phyloP scores from a whole-genome alignment of 2,888 invertebrate genomes.

The Hydropsyche betteni region DNA sequence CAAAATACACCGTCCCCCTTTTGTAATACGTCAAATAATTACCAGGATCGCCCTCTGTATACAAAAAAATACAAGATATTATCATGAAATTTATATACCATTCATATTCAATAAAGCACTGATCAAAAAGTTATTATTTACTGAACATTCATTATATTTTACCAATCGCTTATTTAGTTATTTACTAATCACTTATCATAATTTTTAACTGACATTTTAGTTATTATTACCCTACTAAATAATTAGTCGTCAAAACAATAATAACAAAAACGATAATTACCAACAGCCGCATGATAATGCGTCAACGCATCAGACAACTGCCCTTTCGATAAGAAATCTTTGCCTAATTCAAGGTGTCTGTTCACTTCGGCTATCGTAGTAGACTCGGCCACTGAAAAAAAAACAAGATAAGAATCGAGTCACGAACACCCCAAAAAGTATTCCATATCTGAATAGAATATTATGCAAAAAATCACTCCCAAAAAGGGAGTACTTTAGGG shows the following conservation, averaged over 20 bases:
- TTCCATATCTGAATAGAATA: no score
- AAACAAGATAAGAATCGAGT: conserved; percentile 52
- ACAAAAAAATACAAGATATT: neutral
- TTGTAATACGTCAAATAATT: conserved; percentile 97
- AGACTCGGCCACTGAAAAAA: conserved; percentile 73
- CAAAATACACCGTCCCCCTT: conserved; percentile 94
- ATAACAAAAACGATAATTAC: conserved; percentile 64
- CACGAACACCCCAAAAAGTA: no score
- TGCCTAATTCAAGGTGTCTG: conserved; percentile 93
- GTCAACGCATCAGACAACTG: conserved; percentile 95
- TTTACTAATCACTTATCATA: no score
- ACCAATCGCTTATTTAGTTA: no score
- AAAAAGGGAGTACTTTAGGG: no score
- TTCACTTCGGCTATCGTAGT: conserved; percentile 82
- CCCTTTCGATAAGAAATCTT: conserved; percentile 88
- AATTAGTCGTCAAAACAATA: no score
- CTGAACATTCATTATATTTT: no score
- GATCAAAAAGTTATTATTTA: no score
- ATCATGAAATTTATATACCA: neutral
- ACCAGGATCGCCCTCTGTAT: conserved; percentile 88
- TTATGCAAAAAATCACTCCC: no score
- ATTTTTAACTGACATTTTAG: no score
- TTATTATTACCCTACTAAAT: no score
- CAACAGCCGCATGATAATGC: conserved; percentile 98
- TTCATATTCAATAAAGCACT: no score